A percentile compares a stretch with the other conserved stretches of the same genome.
These are phyloP conservation scores for Campoplex nolae DNA, from an alignment of 2,888 invertebrate genomes.

Conservation along the genomic window DNA sequence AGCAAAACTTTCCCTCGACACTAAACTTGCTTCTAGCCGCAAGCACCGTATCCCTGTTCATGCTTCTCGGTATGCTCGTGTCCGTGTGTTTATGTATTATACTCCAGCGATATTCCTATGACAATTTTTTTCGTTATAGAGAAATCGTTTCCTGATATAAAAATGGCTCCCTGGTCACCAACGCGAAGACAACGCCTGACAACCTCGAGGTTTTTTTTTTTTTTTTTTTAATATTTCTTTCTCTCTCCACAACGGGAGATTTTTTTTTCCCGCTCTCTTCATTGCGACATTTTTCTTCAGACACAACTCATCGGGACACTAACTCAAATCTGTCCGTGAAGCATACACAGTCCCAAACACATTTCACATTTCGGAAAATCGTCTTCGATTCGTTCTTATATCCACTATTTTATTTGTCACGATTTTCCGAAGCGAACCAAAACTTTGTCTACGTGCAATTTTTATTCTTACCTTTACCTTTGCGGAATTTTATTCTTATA, in stretches of 20 bases:
- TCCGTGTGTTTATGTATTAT: constrained; percentile 10
- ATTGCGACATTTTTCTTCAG: background rate
- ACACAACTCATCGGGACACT: background rate
- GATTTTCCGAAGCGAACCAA: background rate
- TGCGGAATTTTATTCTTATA: background rate
- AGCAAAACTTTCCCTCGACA: constrained; percentile 44
- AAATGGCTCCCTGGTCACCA: constrained; percentile 29
- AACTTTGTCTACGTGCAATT: background rate
- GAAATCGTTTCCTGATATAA: constrained; percentile 19
- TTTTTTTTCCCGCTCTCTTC: background rate
- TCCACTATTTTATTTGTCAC: background rate
- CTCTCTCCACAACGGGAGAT: background rate
- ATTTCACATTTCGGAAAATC: background rate
- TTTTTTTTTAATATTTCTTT: background rate
- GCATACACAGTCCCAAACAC: background rate
- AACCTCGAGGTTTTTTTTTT: constrained; percentile 8
- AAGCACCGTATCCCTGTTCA: background rate
- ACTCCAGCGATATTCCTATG: background rate
- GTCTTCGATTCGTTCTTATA: background rate
- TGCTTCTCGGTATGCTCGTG: background rate
- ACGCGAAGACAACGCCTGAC: background rate
- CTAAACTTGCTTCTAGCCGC: constrained; percentile 31
- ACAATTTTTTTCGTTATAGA: constrained; percentile 37
- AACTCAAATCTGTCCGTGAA: background rate
- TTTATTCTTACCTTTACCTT: background rate